A percentile compares a stretch with the other conserved stretches of the same genome.
These are phyloP conservation scores for Lithodes maja DNA, from an alignment of 2,888 invertebrate species.

Conservation along the genomic window DNA sequence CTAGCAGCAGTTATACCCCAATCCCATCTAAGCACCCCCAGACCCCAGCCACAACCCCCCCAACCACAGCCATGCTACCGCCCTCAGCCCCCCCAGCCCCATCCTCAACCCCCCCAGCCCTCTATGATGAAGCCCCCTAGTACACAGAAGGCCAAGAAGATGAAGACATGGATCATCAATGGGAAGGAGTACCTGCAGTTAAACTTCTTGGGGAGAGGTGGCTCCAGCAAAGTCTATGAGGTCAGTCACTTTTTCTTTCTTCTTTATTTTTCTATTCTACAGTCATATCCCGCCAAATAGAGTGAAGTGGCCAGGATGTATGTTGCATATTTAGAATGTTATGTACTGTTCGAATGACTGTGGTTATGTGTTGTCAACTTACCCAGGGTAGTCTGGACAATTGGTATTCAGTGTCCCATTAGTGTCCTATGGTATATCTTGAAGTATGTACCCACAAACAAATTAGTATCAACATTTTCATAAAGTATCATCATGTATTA, in stretches of 20 bases:
- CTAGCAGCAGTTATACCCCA: not conserved
- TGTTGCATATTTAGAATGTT: too few species aligned
- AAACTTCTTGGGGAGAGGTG: conserved; percentile 89
- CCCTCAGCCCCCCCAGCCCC: not conserved
- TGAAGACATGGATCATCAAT: too few species aligned
- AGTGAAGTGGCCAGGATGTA: too few species aligned
- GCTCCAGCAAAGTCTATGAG: conserved; percentile 87
- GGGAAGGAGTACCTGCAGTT: conserved; percentile 83
- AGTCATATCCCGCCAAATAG: not conserved
- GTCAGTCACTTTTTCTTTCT: conserved; percentile 71
- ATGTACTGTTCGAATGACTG: too few species aligned
- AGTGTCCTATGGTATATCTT: too few species aligned
- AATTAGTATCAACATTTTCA: too few species aligned
- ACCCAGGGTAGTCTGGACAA: too few species aligned
- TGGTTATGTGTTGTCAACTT: too few species aligned
- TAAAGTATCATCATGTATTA: too few species aligned
- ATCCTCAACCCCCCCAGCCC: not conserved
- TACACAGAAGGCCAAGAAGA: conserved; percentile 9
- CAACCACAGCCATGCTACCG: not conserved
- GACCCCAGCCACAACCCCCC: not conserved
- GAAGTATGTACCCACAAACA: too few species aligned
- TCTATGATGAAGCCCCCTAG: not conserved
- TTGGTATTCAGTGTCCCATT: too few species aligned
- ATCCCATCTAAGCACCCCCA: not conserved
- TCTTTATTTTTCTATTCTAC: not conserved